These are phyloP conservation scores for Donacobius atricapilla DNA, from an alignment of 2,113 vertebrate species.

Conservation along the genomic window DNA sequence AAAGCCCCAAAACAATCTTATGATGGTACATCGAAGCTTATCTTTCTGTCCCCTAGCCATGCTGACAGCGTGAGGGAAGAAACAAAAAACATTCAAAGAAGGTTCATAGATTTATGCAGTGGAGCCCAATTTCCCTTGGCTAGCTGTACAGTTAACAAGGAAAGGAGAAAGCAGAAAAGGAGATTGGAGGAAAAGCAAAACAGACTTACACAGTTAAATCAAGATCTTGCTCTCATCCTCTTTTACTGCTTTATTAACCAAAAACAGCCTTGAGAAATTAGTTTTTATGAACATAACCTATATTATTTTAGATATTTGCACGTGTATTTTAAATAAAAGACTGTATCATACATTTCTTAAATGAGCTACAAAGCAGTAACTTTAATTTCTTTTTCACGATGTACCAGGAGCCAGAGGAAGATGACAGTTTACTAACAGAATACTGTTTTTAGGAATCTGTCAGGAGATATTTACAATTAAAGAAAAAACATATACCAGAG, in stretches of 20 bases:
- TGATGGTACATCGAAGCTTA: rapidly evolving
- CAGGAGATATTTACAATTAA: neutral
- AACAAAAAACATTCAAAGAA: neutral
- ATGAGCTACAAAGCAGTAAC: neutral
- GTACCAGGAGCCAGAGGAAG: neutral
- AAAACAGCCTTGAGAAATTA: neutral
- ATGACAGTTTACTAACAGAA: neutral
- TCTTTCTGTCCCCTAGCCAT: neutral
- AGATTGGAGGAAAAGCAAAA: neutral
- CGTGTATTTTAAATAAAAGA: neutral
- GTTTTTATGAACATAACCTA: neutral
- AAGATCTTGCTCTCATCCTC: neutral
- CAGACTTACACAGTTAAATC: neutral
- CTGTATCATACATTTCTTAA: neutral
- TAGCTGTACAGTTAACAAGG: neutral
- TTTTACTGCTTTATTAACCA: neutral
- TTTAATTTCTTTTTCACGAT: neutral
- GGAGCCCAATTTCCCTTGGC: neutral
- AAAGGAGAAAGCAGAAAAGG: neutral
- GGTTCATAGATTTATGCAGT: neutral
- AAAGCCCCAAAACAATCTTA: neutral
- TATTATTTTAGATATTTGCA: neutral
- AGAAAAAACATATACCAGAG: neutral
- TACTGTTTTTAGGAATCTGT: neutral
- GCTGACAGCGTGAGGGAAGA: neutral